Percentiles rank a stretch among this genome's conserved stretches.
phyloP scores from a whole-genome alignment of 2,113 vertebrate species.

The Scopus umbretta region DNA sequence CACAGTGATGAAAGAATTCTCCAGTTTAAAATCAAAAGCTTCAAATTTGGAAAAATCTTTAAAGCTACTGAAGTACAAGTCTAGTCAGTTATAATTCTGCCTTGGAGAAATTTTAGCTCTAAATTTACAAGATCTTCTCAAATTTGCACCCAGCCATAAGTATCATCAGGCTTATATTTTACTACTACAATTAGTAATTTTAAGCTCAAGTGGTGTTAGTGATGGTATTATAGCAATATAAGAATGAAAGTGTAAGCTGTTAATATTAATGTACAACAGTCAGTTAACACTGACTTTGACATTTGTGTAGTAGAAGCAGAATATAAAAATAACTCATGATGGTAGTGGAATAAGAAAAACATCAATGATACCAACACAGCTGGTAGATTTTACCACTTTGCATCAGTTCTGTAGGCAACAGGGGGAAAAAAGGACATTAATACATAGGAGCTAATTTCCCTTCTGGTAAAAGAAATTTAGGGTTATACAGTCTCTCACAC shows the following conservation, averaged over 20 bases:
- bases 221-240: not conserved
- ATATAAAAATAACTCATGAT: not conserved
- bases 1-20: not conserved
- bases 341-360: not conserved
- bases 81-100: not conserved
- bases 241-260: not conserved
- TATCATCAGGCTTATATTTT: not conserved
- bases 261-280: not conserved
- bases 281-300: not conserved
- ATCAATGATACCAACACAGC: not conserved
- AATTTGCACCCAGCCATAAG: not conserved
- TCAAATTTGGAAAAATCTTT: not conserved
- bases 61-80: not conserved
- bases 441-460: not conserved
- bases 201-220: not conserved
- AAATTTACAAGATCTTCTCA: not conserved
- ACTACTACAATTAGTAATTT: not conserved
- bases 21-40: not conserved
- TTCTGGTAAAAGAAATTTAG: not conserved
- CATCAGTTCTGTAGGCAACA: not conserved
- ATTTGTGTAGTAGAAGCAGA: not conserved
- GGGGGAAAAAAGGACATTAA: accelerated
- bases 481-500: not conserved
- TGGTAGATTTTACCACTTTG: not conserved
- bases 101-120: not conserved